Evolutionary conservation across 1,140 invertebrate genomes (phyloP), one percentile per base, ranked within the genome.

Genomic region (Drosophila teissieri): DNA sequence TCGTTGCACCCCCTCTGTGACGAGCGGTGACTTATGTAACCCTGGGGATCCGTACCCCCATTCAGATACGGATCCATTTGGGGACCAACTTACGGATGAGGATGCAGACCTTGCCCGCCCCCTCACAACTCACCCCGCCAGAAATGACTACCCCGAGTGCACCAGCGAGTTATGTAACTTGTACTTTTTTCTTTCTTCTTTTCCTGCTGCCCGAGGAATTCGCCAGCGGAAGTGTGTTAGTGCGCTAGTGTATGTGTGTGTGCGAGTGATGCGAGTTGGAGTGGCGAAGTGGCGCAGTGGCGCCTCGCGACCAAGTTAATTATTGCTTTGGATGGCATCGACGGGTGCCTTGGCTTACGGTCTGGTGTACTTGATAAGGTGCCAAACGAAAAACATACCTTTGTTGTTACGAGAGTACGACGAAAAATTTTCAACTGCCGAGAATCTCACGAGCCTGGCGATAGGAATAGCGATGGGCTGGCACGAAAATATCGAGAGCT

Each of bases 361-460:
- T 68, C 64, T 65, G 78, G 67, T 73, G 78, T 77, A 49, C 70
- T 60, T 77, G 56, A 46, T 52, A 51, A 40, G 42, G 51, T 60
- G 60, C 31, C 31, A 31, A 31, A 10, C 65, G 52, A 73, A 85
- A 81, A 84, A 88, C 83, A 88, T 88, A 88, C 83, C 83, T 88
- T 83, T 88, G 83, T 89, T 83, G 76, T 77, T 83, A 56, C 76
- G 72, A 88, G 75, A 89, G 76, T 88, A 80, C 67, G 73, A 83
- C 67, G 75, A 76, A 83, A 88, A 88, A 63, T 89, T 86, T 88
- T 83, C 78, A 85, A 85, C 81, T 85, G 82, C 53, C 46, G 39
- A 51, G 72, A 76, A 72, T 68, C 46, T 80, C 48, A 70, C 81
- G 65, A 70, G 65, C 34, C 42, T 40, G 34, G 11, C 76, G 60